Evolutionary conservation across 1,140 invertebrate genomes (phyloP), one percentile per base, ranked within the genome.

Genomic region (Paracyclopina nana): DNA sequence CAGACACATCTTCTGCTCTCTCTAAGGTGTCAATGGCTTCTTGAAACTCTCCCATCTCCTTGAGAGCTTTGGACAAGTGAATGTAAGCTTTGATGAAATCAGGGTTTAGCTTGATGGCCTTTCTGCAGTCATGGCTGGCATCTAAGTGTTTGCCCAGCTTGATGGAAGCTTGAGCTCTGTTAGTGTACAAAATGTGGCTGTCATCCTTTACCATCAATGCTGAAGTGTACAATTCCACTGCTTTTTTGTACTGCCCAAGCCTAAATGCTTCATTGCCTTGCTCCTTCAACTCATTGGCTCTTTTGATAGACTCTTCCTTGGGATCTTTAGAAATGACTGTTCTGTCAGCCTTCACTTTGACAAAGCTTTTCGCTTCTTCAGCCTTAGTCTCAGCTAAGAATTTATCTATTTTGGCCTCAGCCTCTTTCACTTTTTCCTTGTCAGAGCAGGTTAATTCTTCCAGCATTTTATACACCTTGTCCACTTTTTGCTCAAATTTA

Each of bases 181-280:
- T 48, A 4, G 20, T 48, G 45, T 28, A 48, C 26, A 48, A 30
- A 26, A 48, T 22, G 14, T 11, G 45, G 30, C 30, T 48, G 16
- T 11, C n/a, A 30, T 48, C 45, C 3, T n/a, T 16, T 4, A 28
- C 20, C 16, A 27, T 4, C 14, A 48, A 28, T 28, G 45, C 45
- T 4, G 25, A 28, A 12, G 45, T 48, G n/a, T 48, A 48, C 24
- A 28, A 48, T 31, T 48, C 45, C 3, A 25, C 14, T 12, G 45
- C 45, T 22, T n/a, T 48, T 18, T 20, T 12, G 30, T 28, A 48
- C 8, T 26, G n/a, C 4, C 16, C 14, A 8, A 16, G 16, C 12
- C 28, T 24, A 48, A 48, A 48, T 6, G 45, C 22, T 14, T 48
- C 25, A 27, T 48, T 48, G 1, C 45, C 45, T 3, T 4, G 45